A percentile compares a stretch with the other conserved stretches of the same genome.
phyloP scores from a whole-genome alignment of 2,113 vertebrate species.

The Pangasianodon hypophthalmus region DNA sequence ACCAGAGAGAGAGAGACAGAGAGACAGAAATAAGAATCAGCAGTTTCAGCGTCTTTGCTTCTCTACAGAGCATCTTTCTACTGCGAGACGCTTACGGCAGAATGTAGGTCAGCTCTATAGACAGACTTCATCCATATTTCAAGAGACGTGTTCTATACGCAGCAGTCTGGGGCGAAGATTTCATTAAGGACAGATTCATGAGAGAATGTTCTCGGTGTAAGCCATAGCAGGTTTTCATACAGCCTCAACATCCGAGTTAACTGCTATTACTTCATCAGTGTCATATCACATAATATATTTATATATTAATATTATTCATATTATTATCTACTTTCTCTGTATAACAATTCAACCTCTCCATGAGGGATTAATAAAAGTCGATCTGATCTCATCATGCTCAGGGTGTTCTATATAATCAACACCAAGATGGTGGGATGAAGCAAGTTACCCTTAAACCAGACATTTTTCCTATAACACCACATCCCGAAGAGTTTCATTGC shows the following conservation, averaged over 20 bases:
- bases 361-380: too few species aligned
- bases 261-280: neutral
- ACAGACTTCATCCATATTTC: conserved; percentile 47
- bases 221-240: neutral
- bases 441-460: too few species aligned
- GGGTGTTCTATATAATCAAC: too few species aligned
- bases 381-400: too few species aligned
- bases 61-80: neutral
- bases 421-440: neutral
- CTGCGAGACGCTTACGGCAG: neutral
- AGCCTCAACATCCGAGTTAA: neutral
- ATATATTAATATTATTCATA: neutral
- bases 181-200: neutral
- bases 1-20: conserved; percentile 34
- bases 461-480: too few species aligned
- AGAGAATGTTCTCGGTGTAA: neutral
- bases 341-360: too few species aligned
- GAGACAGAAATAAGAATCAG: neutral
- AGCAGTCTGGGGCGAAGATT: neutral
- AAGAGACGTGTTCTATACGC: neutral
- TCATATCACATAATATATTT: neutral
- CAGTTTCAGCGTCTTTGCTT: neutral
- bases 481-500: too few species aligned
- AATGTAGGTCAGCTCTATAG: conserved; percentile 48
- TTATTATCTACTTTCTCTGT: neutral